phyloP scores from a whole-genome alignment of 2,797 vertebrate genomes.

The Mionectes olivaceus region DNA sequence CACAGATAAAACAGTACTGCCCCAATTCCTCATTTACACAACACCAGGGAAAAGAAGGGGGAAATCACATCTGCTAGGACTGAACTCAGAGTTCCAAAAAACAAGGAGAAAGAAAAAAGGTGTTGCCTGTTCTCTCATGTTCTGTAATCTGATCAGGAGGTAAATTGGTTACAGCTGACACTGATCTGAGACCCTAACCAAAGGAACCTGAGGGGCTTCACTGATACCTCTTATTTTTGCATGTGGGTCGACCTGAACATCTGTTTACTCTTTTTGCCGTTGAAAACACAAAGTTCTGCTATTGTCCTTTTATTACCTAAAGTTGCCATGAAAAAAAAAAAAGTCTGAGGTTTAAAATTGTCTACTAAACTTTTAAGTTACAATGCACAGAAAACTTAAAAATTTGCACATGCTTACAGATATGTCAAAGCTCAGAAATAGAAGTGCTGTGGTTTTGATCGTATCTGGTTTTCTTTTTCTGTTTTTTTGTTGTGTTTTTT shows the following conservation, averaged over 20 bases:
- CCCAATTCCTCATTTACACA: background rate
- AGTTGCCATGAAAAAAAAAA: background rate
- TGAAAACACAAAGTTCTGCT: background rate
- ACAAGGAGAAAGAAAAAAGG: background rate
- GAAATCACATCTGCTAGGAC: background rate
- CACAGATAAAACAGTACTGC: background rate
- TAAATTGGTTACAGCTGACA: constrained; percentile 15
- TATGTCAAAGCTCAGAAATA: background rate
- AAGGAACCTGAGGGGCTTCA: background rate
- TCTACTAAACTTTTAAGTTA: background rate
- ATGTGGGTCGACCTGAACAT: background rate
- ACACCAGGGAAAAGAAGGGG: background rate
- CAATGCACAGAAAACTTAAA: background rate
- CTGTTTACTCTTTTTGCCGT: background rate
- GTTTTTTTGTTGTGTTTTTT: background rate
- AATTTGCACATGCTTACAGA: background rate
- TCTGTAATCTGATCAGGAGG: background rate
- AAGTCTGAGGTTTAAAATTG: background rate
- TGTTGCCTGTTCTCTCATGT: background rate
- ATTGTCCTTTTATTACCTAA: background rate
- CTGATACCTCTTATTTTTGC: background rate
- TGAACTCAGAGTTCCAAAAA: background rate
- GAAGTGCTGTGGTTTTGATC: accelerated
- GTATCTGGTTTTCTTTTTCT: background rate
- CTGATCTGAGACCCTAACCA: background rate